Evolutionary conservation across 2,888 invertebrate species (phyloP).

Genomic region (Brachyopa scutellaris): DNA sequence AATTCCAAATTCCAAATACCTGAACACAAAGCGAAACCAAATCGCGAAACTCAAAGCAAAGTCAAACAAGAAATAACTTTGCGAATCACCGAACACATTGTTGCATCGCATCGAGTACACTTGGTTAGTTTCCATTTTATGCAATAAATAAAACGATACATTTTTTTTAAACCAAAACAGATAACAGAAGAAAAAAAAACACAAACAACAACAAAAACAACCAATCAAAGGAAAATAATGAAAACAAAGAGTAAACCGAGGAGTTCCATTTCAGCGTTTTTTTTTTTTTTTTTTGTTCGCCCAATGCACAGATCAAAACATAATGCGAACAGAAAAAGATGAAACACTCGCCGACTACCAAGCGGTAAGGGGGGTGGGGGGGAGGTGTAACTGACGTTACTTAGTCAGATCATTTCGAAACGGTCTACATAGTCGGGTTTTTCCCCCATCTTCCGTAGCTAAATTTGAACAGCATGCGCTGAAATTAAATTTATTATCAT

Average conservation of each 20-base stretch:
- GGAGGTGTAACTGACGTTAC: constrained; percentile 12
- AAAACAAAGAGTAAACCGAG: neutral
- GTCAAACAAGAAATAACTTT: constrained; percentile 29
- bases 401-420: constrained; percentile 25
- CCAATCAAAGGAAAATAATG: constrained; percentile 2
- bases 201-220: neutral
- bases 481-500: constrained; percentile 48
- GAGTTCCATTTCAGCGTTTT: neutral
- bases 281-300: neutral
- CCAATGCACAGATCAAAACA: constrained; percentile 10
- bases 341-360: constrained; percentile 23
- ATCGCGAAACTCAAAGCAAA: constrained; percentile 15
- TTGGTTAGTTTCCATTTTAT: constrained; percentile 27
- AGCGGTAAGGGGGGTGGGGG: too few relatives aligned
- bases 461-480: constrained; percentile 33
- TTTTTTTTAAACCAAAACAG: neutral
- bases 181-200: neutral
- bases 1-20: neutral
- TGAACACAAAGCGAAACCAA: constrained; percentile 18
- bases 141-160: constrained; percentile 27
- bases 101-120: constrained; percentile 7
- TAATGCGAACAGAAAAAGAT: constrained; percentile 10
- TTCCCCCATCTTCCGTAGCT: neutral
- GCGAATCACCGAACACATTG: constrained; percentile 35
- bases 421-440: constrained; percentile 22